phyloP scores from a whole-genome alignment of 1,140 invertebrate species.

The Pseudomyrmex dendroicus region DNA sequence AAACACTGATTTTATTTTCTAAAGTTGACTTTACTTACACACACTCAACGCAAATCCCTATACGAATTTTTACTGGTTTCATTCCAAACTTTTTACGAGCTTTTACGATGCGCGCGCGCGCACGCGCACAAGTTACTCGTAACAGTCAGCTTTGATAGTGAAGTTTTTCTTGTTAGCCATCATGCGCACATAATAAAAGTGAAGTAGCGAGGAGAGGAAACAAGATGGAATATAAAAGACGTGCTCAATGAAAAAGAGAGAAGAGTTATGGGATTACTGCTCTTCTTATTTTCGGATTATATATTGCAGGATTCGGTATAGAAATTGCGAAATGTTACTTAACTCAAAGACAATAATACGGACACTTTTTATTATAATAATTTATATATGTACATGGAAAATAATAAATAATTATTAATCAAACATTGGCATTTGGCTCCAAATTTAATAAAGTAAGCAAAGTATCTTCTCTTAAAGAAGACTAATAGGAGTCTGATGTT shows the following conservation, averaged over 20 bases:
- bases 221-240: conserved; percentile 11
- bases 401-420: too few species aligned
- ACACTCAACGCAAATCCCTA: conserved; percentile 34
- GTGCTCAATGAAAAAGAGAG: background rate
- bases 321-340: background rate
- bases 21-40: conserved; percentile 45
- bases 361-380: background rate
- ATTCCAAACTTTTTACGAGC: conserved; percentile 52
- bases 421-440: too few species aligned
- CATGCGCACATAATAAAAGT: conserved; percentile 47
- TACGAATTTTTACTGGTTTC: conserved; percentile 53
- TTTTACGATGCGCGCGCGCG: conserved; percentile 7
- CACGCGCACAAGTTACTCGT: conserved; percentile 37
- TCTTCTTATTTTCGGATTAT: background rate
- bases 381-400: background rate
- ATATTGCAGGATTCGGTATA: background rate
- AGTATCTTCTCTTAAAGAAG: too few species aligned
- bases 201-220: conserved; percentile 38
- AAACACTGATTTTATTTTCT: conserved; percentile 18
- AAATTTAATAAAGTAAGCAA: too few species aligned
- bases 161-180: conserved; percentile 55
- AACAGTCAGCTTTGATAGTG: conserved; percentile 29
- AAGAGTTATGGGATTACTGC: too few species aligned
- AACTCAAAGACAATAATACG: background rate
- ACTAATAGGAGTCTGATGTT: too few species aligned